Conservation (phyloP, 2,888 invertebrate species). For the Synanthedon myopaeformis region DNA sequence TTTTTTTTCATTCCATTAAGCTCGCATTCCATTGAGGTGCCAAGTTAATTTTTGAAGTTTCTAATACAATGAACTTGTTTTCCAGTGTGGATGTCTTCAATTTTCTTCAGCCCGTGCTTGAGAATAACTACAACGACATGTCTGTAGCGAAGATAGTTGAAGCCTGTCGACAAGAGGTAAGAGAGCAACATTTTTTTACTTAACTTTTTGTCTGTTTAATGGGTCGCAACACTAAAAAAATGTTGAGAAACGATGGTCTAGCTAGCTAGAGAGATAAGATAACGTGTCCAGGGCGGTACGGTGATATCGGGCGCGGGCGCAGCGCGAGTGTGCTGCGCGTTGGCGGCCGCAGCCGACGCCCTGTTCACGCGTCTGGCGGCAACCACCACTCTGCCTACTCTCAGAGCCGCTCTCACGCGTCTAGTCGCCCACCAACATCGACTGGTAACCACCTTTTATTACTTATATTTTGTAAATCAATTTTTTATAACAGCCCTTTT, state of each 20-base stretch:
- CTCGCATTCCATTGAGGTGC: too few relatives aligned
- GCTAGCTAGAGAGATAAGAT: too few relatives aligned
- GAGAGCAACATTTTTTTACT: too few relatives aligned
- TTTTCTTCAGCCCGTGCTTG: constrained; percentile 79
- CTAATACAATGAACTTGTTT: too few relatives aligned
- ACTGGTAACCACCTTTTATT: constrained; percentile 68
- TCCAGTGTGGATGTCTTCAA: constrained; percentile 83
- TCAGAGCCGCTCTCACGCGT: constrained; percentile 84
- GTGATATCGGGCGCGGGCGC: constrained; percentile 82
- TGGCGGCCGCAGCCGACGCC: constrained; percentile 91
- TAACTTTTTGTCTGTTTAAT: too few relatives aligned
- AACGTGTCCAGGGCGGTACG: constrained; percentile 43
- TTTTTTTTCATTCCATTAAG: too few relatives aligned
- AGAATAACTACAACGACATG: constrained; percentile 72
- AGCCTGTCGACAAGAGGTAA: constrained; percentile 66
- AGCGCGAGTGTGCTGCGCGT: constrained; percentile 88
- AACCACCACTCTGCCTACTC: constrained; percentile 85
- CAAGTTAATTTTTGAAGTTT: too few relatives aligned
- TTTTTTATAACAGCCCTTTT: too few relatives aligned
- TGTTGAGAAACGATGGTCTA: too few relatives aligned
- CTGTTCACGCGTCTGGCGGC: constrained; percentile 91
- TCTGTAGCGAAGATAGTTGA: constrained; percentile 80
- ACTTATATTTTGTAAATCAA: neutral
- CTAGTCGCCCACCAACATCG: constrained; percentile 88
- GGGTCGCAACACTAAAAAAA: too few relatives aligned